Evolutionary conservation across 2,888 invertebrate species (phyloP).

Genomic region (Platycheirus albimanus): DNA sequence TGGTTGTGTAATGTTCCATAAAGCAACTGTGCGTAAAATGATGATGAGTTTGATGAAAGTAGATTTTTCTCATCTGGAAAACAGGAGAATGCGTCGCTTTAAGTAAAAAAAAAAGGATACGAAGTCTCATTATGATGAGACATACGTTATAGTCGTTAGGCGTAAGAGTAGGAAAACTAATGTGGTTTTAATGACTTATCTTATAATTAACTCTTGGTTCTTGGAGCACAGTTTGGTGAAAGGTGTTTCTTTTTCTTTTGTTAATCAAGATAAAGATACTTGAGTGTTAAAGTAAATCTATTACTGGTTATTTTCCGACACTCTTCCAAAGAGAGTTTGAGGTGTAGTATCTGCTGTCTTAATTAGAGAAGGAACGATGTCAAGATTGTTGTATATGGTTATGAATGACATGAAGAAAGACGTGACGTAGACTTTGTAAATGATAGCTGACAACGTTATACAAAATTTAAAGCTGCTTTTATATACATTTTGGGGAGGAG

Average conservation of each 20-base stretch:
- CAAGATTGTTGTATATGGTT: conserved; percentile 16
- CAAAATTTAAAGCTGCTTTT: too few species aligned
- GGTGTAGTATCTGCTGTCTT: conserved; percentile 9
- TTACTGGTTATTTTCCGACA: conserved; percentile 15
- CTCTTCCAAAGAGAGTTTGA: background rate
- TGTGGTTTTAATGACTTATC: conserved; percentile 49
- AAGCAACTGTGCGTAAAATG: conserved; percentile 48
- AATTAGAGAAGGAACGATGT: conserved; percentile 15
- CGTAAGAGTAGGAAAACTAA: conserved; percentile 11
- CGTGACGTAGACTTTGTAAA: conserved; percentile 11
- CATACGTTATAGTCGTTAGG: background rate
- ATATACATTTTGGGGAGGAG: too few species aligned
- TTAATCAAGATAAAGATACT: background rate
- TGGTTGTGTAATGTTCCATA: conserved; percentile 2
- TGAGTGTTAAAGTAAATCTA: background rate
- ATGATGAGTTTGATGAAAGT: conserved; percentile 52
- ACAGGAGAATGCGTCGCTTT: background rate
- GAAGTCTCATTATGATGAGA: conserved; percentile 20
- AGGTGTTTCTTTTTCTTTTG: background rate
- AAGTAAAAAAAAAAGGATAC: conserved; percentile 3
- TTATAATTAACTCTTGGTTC: conserved; percentile 44
- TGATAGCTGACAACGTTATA: too few species aligned
- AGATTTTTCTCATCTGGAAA: conserved; percentile 13
- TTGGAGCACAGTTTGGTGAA: conserved; percentile 3
- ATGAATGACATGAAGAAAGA: conserved; percentile 11